A percentile compares a stretch with the other conserved stretches of the same genome.
These are phyloP conservation scores for Chrysolophus pictus DNA, from an alignment of 2,797 vertebrate genomes.

Conservation along the genomic window DNA sequence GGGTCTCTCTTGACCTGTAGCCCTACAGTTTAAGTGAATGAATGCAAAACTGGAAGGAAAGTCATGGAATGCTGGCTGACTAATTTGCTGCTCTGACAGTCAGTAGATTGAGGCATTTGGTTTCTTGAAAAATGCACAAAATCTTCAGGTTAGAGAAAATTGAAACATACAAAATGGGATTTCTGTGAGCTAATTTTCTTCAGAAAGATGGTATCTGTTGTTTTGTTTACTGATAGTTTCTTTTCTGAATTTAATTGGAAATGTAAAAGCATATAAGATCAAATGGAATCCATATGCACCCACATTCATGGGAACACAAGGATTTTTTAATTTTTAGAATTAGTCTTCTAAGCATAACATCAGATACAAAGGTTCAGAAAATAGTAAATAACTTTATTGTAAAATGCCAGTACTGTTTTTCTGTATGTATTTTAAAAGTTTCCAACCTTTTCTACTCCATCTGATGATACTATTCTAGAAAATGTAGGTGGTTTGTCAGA, in stretches of 20 bases:
- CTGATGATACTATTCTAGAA: background rate
- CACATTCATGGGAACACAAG: background rate
- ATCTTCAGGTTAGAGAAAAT: background rate
- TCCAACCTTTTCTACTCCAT: slow-evolving; percentile 35
- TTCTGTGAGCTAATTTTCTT: slow-evolving; percentile 18
- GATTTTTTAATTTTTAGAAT: background rate
- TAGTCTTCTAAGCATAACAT: background rate
- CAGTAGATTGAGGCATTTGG: background rate
- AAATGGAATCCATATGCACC: background rate
- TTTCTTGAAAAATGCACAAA: background rate
- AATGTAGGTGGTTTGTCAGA: background rate
- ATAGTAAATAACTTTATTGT: slow-evolving; percentile 40
- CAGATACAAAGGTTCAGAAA: slow-evolving; percentile 2
- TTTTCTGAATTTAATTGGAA: slow-evolving; percentile 4
- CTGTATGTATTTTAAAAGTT: background rate
- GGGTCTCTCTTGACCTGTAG: background rate
- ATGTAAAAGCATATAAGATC: background rate
- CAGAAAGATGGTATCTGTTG: background rate
- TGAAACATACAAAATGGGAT: background rate
- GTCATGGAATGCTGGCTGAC: background rate
- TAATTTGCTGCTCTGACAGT: background rate
- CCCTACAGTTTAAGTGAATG: background rate
- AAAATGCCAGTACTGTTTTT: background rate
- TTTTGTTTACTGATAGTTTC: background rate
- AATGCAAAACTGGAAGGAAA: slow-evolving; percentile 3